Evolutionary conservation across 2,797 vertebrate species (phyloP).

Genomic region (Mormyrus hasselquistii): DNA sequence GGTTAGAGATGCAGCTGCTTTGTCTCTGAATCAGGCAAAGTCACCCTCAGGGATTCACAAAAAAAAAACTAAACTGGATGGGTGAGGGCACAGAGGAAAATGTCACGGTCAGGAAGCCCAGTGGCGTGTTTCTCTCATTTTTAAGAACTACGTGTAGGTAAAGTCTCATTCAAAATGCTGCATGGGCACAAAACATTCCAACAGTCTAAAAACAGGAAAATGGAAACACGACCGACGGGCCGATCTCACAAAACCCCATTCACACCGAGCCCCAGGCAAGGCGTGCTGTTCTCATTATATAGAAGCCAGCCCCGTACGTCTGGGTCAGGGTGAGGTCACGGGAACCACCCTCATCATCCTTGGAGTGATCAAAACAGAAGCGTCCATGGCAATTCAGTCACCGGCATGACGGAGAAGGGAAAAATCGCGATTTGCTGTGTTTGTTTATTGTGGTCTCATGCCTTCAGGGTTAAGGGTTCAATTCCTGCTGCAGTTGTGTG

Average conservation of each 20-base stretch:
- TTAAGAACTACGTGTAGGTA: not conserved
- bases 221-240: not conserved
- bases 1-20: not conserved
- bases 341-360: not conserved
- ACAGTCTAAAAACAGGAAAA: not conserved
- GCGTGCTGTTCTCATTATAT: not conserved
- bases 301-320: not conserved
- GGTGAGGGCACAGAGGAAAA: not conserved
- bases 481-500: conserved; percentile 3
- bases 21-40: not conserved
- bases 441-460: not conserved
- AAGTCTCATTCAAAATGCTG: not conserved
- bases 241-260: not conserved
- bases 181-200: not conserved
- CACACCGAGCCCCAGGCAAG: not conserved
- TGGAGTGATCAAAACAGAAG: not conserved
- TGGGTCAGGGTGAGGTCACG: not conserved
- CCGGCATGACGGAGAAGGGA: not conserved
- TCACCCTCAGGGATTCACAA: not conserved
- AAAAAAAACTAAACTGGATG: not conserved
- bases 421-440: not conserved
- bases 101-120: not conserved
- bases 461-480: not conserved
- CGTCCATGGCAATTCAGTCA: not conserved
- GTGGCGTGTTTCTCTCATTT: not conserved